Evolutionary conservation across 2,888 invertebrate species (phyloP).

Genomic region (Eurytoma adleriae): DNA sequence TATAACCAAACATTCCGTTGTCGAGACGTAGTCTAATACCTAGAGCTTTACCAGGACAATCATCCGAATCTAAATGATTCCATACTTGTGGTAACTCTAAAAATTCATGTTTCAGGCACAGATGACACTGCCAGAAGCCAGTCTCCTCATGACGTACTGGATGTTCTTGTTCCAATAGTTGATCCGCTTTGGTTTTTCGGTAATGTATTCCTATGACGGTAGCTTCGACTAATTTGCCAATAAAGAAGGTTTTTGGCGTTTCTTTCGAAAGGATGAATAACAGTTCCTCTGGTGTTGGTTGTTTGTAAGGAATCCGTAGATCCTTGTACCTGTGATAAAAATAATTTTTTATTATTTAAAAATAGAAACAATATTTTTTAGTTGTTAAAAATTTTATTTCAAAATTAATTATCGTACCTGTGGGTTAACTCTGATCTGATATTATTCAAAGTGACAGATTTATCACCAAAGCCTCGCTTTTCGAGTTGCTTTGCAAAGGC

Average conservation of each 20-base stretch:
- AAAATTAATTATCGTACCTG: constrained; percentile 73
- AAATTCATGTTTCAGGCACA: constrained; percentile 96
- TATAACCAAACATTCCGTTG: constrained; percentile 94
- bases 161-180: constrained; percentile 93
- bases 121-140: constrained; percentile 98
- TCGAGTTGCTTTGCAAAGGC: constrained; percentile 99
- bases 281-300: constrained; percentile 90
- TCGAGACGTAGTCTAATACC: constrained; percentile 94
- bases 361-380: background rate
- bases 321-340: constrained; percentile 87
- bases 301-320: constrained; percentile 85
- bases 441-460: constrained; percentile 96
- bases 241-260: constrained; percentile 94
- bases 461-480: constrained; percentile 90
- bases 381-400: background rate
- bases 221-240: constrained; percentile 90
- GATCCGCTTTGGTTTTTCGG: constrained; percentile 93
- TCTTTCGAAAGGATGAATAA: constrained; percentile 98
- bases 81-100: constrained; percentile 97
- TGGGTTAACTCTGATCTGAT: constrained; percentile 96
- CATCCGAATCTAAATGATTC: constrained; percentile 98
- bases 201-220: constrained; percentile 90
- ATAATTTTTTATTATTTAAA: background rate
- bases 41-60: constrained; percentile 96
- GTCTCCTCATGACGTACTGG: constrained; percentile 96